Percentiles rank a stretch among this genome's conserved stretches.
These are phyloP conservation scores for Drosophila dives DNA, from an alignment of 2,888 invertebrate species.

Conservation along the genomic window DNA sequence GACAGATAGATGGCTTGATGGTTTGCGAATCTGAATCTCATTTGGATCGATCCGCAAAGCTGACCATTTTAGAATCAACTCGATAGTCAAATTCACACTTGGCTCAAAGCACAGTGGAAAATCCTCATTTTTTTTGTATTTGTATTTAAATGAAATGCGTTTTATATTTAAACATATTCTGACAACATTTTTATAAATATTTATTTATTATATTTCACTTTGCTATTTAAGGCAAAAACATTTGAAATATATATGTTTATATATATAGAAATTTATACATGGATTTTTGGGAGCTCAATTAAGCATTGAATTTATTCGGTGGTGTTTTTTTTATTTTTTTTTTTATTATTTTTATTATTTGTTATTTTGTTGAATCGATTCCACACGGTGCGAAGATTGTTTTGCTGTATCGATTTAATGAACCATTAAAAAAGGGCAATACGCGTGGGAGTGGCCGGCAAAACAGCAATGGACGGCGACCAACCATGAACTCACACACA, in stretches of 20 bases:
- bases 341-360: background rate
- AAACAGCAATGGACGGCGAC: slow-evolving; percentile 19
- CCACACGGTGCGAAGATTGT: slow-evolving; percentile 8
- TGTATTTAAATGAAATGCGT: background rate
- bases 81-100: slow-evolving; percentile 51
- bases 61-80: slow-evolving; percentile 68
- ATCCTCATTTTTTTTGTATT: background rate
- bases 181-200: too few species aligned
- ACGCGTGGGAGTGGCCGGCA: slow-evolving; percentile 51
- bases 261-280: background rate
- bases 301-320: background rate
- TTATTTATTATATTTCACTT: background rate
- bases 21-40: slow-evolving; percentile 20
- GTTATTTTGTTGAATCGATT: background rate
- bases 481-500: slow-evolving; percentile 53
- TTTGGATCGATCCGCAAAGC: slow-evolving; percentile 55
- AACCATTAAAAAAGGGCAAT: slow-evolving; percentile 53
- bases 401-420: slow-evolving; percentile 45
- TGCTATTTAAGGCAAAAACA: background rate
- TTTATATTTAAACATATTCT: background rate
- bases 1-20: slow-evolving; percentile 11
- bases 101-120: slow-evolving; percentile 24
- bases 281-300: background rate
- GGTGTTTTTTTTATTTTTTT: background rate
- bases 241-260: background rate